Evolutionary conservation across 1,140 invertebrate species (phyloP), one percentile per base, ranked within the genome.

Genomic region (Eueides isabella): DNA sequence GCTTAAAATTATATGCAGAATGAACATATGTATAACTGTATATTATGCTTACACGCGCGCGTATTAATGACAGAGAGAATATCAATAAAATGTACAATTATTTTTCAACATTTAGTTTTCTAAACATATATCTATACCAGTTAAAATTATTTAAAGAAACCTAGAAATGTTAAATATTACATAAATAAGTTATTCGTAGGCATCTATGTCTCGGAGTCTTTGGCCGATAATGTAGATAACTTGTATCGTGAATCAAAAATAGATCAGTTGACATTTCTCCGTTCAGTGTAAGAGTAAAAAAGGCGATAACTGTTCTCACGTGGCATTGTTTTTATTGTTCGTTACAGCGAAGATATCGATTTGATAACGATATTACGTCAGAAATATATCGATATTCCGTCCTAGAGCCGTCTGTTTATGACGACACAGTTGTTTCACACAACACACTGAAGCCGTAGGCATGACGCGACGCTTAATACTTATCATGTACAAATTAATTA

Each of bases 321-420:
- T 91, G 91, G 82, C 77, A 87, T 87, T 92, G 89, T 92, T 91
- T 91, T 91, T 90, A 89, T 91, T 90, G 87, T 88, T 81, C 84
- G 75, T 66, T 71, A 66, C 69, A 77, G 33, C 76, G 63, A 48
- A 71, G 74, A 82, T 87, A 88, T 85, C 83, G 70, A 63, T 66
- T 71, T 64, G 88, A 92, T 90, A 91, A 86, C 81, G 82, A 84
- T 84, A 38, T 38, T 38, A 85, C 78, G 76, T 76, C 65, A 74
- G 82, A 85, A 23, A 12, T 26, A 76, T 68, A 67, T 61, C 55
- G 30, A 72, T 72, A 72, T 23, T 28, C 44, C 23, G 31, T 35
- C 3, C n/a, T 67, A 62, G 38, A 63, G 62, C 30, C 67, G n/a
- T 12, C 35, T 69, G 73, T 55, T 26, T 55, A 23, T 76, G 73